phyloP scores from a whole-genome alignment of 2,113 vertebrate genomes.

The Eupsittula cactorum region DNA sequence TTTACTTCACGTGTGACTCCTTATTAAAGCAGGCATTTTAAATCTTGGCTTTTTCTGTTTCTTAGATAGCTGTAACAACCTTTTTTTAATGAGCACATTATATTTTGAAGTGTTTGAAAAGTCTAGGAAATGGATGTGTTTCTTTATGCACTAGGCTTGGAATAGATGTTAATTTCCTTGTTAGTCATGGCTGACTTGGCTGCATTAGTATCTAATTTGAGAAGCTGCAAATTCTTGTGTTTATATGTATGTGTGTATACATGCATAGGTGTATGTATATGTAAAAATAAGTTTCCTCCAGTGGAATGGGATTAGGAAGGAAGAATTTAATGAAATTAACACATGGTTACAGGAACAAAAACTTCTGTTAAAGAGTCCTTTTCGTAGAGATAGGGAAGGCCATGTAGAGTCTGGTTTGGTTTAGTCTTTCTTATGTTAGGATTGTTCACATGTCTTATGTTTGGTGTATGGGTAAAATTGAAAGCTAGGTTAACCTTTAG shows the following conservation, averaged over 20 bases:
- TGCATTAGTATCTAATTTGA: not conserved
- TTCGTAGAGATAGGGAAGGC: not conserved
- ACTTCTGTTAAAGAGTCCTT: not conserved
- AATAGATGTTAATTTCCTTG: not conserved
- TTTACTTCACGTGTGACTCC: not conserved
- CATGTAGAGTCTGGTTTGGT: not conserved
- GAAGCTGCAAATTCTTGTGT: not conserved
- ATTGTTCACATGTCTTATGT: not conserved
- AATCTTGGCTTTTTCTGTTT: not conserved
- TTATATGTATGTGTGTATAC: not conserved
- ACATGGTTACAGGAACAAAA: not conserved
- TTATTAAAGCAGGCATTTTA: not conserved
- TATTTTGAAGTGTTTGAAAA: not conserved
- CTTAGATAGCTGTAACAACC: not conserved
- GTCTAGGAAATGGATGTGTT: not conserved
- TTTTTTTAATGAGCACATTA: not conserved
- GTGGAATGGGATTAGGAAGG: not conserved
- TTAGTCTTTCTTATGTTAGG: not conserved
- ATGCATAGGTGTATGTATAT: accelerated
- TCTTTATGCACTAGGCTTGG: not conserved
- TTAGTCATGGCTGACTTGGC: not conserved
- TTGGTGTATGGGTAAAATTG: not conserved
- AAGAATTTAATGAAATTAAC: not conserved
- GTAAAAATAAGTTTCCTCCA: not conserved
- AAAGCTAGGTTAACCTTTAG: not conserved